Base-by-base conservation (phyloP, 2,888 invertebrate genomes). In the Pristionchus exspectatus region DNA sequence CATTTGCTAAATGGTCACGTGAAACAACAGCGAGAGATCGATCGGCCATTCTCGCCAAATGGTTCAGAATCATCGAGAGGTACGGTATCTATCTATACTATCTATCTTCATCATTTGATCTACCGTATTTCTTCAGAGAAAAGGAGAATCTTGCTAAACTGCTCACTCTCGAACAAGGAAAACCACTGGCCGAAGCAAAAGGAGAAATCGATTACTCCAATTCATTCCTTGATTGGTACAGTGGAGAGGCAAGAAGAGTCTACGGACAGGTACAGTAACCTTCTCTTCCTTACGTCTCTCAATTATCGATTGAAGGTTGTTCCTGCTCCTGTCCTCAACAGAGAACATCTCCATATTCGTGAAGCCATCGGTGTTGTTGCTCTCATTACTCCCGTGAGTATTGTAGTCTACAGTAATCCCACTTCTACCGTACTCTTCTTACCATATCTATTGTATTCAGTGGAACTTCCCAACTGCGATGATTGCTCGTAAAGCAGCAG, bases 401-500 rank as follows among this genome's bases (percentile, higher is more conserved):
- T 38, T 10, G 86, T 86, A 63, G 33, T 27, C 12, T n/a, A 44
- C n/a, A 33, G 44, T 50, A 66, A 24, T 66, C 27, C 24, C 24
- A 16, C 16, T 16, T 27, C 74, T 81, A 54, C 54, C 81, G 81
- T 81, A 81, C 54, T 21, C 81, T 10, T 14, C 27, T 4, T 56
- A 66, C 63, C 2, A 30, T 87, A 54, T 50, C 54, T 21, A 16
- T n/a, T n/a, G n/a, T n/a, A n/a, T 50, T 54, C 93, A 96, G 96
- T 96, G 96, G 96, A 96, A 96, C 93, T 96, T 96, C 93, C 99
- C 99, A 1, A 97, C 97, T 95, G 99, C 99, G 0, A 99, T 99
- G 99, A 97, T 99, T 89, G 98, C 98, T 0, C 96, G 99, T 86
- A 99, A 99, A 96, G 98, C 97, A 4, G 97, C 97, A 50, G 98